Conservation (phyloP, 1,140 invertebrate species). For the Ditylenchus dipsaci region DNA sequence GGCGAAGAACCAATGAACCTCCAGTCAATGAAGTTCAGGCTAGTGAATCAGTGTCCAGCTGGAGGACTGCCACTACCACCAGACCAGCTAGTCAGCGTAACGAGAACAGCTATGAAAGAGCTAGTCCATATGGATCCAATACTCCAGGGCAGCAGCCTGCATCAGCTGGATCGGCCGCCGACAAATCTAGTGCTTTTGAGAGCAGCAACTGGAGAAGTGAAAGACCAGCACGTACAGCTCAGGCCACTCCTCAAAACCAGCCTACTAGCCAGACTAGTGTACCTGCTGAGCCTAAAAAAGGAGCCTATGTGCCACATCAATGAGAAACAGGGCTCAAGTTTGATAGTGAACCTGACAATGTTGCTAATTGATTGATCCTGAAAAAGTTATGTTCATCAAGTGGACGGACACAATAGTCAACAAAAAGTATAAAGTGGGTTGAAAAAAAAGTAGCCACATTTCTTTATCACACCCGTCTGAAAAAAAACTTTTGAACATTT, state of each 20-base stretch:
- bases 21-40: too few relatives aligned
- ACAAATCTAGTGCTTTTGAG: not conserved
- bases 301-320: constrained; percentile 7
- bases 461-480: too few relatives aligned
- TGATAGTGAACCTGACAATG: too few relatives aligned
- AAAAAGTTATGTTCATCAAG: too few relatives aligned
- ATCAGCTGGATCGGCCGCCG: not conserved
- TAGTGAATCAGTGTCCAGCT: too few relatives aligned
- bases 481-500: too few relatives aligned
- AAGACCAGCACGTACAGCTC: not conserved
- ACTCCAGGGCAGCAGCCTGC: not conserved
- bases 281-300: not conserved
- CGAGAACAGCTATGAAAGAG: not conserved
- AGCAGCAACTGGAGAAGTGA: not conserved
- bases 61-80: too few relatives aligned
- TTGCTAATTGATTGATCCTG: too few relatives aligned
- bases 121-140: too few relatives aligned
- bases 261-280: not conserved
- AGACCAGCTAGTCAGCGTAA: not conserved
- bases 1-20: not conserved
- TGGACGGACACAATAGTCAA: too few relatives aligned
- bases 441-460: too few relatives aligned
- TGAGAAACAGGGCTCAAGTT: constrained; percentile 1
- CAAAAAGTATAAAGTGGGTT: too few relatives aligned
- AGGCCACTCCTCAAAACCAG: not conserved